Evolutionary conservation across 2,113 vertebrate species (phyloP), one percentile per base, ranked within the genome.

Genomic region (Irena cyanogastra): DNA sequence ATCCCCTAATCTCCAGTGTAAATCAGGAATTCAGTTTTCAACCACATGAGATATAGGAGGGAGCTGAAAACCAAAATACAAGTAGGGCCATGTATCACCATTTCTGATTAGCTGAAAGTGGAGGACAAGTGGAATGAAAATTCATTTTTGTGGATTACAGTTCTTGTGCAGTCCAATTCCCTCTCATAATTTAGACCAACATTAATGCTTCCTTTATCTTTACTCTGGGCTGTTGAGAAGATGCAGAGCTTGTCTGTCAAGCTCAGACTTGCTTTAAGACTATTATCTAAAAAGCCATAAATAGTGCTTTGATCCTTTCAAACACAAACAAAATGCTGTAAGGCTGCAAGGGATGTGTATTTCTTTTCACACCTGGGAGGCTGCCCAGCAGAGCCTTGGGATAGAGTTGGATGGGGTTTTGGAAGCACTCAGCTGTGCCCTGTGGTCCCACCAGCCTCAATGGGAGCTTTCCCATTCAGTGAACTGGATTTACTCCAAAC

Each of bases 241-340:
- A 95, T 61, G 71, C 97, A 97, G 97, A 97, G 88, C 89, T 95
- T 64, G 68, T 66, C 85, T 95, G 94, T 97, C 97, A 97, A 89
- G 97, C 90, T 88, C 49, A 20, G 96, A 92, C 96, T 97, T 97
- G 93, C 80, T 96, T 87, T 87, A 89, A 89, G 83, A 95, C 77
- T 59, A 83, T 71, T 87, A 96, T 69, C 90, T 75, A 22, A 83
- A 77, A 94, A 96, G 79, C 47, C 16, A 94, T 96, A 97, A 96
- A 93, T 77, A 94, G 61, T 74, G 63, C 91, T 87, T 96, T 52
- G 86, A 82, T 84, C 68, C 93, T 93, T 94, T 85, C 90, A 87
- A 93, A 86, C 77, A 37, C 42, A 92, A 95, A 81, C 42, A 86
- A 87, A 93, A 86, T 28, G 39, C 65, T 54, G 13, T 21, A 41